Evolutionary conservation across 1,140 invertebrate genomes (phyloP), one percentile per base, ranked within the genome.

Genomic region (Drosophila teissieri): DNA sequence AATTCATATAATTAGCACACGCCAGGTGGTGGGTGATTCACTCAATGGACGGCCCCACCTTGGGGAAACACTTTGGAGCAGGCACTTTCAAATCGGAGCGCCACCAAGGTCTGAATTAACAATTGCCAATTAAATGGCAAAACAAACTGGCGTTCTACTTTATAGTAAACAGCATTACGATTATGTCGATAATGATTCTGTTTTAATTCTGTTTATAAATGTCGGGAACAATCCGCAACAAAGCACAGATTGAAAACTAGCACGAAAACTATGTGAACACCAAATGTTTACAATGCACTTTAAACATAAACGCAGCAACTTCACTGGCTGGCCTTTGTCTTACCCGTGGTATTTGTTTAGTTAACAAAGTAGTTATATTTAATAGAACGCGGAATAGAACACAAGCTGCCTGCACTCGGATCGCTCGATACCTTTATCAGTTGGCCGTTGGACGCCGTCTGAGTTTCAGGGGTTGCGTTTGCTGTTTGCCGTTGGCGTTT

Each of bases 31-130:
- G 49, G 22, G 42, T 74, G 65, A 78, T 27, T 65, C 36, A 65
- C 34, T 15, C 2, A 51, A 17, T 51, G n/a, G 27, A 11, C 22
- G n/a, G 12, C 42, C 44, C 42, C 64, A 64, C 82, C 74, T 85
- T 85, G 69, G 77, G 70, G 57, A 73, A 75, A 61, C 58, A 67
- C 65, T 65, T 80, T 60, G 51, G n/a, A 52, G 49, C 45, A 51
- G 61, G 60, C 53, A 82, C 58, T 82, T 69, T 81, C 54, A 75
- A 80, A 78, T 56, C 31, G 60, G 17, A 36, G 44, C 62, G 51
- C 61, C 60, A 44, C 76, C 82, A 85, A 85, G 84, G 84, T 90
- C 45, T 75, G 45, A 36, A 67, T 80, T 85, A 80, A 61, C 80
- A 69, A 57, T 64, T 69, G 74, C 72, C 86, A 61, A 15, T 45